These are phyloP conservation scores for Corythornis cristatus DNA, from an alignment of 2,113 vertebrate genomes.

Conservation along the genomic window DNA sequence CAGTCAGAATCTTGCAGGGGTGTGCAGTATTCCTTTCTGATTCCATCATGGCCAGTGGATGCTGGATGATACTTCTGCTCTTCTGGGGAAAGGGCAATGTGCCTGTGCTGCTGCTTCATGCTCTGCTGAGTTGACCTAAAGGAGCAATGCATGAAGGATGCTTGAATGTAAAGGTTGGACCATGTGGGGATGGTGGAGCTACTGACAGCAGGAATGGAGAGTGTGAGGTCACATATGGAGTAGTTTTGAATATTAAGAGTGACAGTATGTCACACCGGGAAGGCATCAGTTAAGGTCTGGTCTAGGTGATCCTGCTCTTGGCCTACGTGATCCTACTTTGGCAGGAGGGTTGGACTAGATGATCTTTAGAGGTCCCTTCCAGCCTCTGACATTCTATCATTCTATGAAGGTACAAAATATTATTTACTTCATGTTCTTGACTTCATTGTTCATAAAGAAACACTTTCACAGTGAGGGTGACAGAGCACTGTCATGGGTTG, in stretches of 20 bases:
- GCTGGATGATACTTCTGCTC: neutral
- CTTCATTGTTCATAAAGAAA: neutral
- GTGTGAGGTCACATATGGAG: neutral
- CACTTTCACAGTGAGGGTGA: neutral
- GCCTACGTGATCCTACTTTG: no score
- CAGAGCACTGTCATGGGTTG: neutral
- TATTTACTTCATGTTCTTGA: neutral
- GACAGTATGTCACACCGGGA: neutral
- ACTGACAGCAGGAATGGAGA: neutral
- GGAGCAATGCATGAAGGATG: accelerated
- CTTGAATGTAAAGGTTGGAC: neutral
- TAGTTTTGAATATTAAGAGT: neutral
- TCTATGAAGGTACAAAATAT: neutral
- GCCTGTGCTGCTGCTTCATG: neutral
- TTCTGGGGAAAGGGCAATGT: neutral
- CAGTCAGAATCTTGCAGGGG: neutral
- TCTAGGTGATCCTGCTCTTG: no score
- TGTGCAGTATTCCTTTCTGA: neutral
- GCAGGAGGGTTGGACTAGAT: no score
- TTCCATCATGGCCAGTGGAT: neutral
- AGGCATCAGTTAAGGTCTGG: neutral
- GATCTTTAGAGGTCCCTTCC: no score
- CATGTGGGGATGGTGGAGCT: neutral
- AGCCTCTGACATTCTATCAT: no score
- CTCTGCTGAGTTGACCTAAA: neutral